Evolutionary conservation across 2,113 vertebrate species (phyloP), one percentile per base, ranked within the genome.

Genomic region (Callospermophilus lateralis): DNA sequence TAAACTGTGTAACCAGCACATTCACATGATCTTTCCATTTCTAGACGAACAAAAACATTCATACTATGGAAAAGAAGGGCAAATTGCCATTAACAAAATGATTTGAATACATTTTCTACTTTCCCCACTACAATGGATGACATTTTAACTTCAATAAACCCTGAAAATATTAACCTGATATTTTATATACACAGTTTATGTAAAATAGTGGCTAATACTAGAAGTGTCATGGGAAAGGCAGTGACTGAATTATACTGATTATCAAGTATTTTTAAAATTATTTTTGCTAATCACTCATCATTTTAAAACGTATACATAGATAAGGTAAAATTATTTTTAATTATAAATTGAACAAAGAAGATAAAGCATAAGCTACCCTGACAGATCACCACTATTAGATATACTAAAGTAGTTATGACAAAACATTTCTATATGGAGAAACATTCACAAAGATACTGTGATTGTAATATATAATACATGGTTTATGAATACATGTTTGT

Each of bases 81-180:
- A 86, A 83, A 77, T 55, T 53, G 73, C 32, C 22, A 73, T 10
- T 13, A 48, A 48, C 10, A 58, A n/a, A 77, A 89, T 48, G 9
- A 77, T 70, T 7, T 4, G 8, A 85, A 91, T 6, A 8, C 13
- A 93, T 32, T 58, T 42, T 4, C 51, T n/a, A 37, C 4, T 91
- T 93, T 15, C 55, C 28, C 24, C 84, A 84, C 12, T 81, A 5
- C 37, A 12, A 72, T 15, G 24, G 28, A 78, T 42, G 3, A 84
- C 16, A 95, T 58, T 74, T 4, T 76, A 32, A 90, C n/a, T 65
- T 72, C 63, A 90, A 96, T 13, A 51, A 83, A 90, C 55, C 8
- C 11, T 70, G n/a, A 90, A 73, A 84, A 61, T n/a, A 74, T 51
- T 34, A 39, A 3, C 17, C 8, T 28, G 12, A 48, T 63, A 17